phyloP scores from a whole-genome alignment of 1,140 invertebrate genomes.

The Lepidurus arcticus region DNA sequence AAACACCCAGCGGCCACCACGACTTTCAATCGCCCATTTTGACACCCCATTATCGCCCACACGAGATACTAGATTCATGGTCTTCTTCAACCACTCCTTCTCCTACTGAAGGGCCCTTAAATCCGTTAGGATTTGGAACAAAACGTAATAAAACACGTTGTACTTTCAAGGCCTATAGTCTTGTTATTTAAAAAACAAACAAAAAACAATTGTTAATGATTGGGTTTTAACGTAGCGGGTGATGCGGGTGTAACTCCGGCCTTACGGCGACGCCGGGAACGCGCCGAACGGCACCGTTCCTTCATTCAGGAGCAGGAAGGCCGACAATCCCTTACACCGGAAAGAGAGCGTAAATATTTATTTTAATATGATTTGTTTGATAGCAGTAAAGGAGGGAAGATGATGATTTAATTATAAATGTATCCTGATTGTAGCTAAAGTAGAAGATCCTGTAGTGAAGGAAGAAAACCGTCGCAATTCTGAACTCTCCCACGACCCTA shows the following conservation, averaged over 20 bases:
- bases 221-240: conserved; percentile 42
- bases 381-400: not conserved
- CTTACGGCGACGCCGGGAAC: conserved; percentile 61
- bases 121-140: not conserved
- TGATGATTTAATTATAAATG: not conserved
- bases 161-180: no score
- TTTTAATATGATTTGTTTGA: not conserved
- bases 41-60: conserved; percentile 13
- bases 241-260: conserved; percentile 69
- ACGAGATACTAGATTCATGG: not conserved
- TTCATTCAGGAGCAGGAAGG: conserved; percentile 67
- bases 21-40: not conserved
- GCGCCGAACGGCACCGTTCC: conserved; percentile 70
- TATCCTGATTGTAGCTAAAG: conserved; percentile 24
- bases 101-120: not conserved
- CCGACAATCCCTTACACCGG: conserved; percentile 11
- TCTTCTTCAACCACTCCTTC: conserved; percentile 7
- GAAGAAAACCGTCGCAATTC: conserved; percentile 41
- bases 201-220: not conserved
- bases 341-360: not conserved
- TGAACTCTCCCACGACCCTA: conserved; percentile 47
- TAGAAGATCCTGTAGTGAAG: conserved; percentile 35
- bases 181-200: no score
- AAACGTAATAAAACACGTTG: not conserved
- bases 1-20: not conserved